Percentiles rank a stretch among this genome's conserved stretches.
These are phyloP conservation scores for Epinotia nisella DNA, from an alignment of 2,888 invertebrate species.

Conservation along the genomic window DNA sequence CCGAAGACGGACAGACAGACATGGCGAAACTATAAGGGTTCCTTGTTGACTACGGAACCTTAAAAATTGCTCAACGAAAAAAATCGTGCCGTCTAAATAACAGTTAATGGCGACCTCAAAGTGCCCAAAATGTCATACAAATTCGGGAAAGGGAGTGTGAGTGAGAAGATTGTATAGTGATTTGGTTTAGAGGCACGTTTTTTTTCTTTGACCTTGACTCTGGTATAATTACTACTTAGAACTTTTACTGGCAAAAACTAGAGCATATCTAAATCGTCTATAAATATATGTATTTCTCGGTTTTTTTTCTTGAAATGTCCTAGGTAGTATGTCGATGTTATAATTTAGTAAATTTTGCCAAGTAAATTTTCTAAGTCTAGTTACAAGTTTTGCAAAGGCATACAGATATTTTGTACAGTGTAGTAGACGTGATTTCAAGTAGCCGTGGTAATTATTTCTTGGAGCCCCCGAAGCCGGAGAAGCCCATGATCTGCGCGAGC, in stretches of 20 bases:
- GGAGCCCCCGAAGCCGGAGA: slow-evolving; percentile 95
- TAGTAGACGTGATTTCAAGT: not conserved
- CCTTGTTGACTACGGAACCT: too few species aligned
- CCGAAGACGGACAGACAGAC: too few species aligned
- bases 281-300: not conserved
- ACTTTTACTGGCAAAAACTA: not conserved
- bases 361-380: not conserved
- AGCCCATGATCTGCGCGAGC: slow-evolving; percentile 97
- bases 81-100: not conserved
- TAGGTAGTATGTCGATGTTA: not conserved
- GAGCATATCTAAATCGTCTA: not conserved
- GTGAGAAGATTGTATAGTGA: not conserved
- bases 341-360: not conserved
- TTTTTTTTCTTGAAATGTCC: too few species aligned
- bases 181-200: not conserved
- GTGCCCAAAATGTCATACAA: too few species aligned
- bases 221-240: not conserved
- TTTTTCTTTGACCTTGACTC: not conserved
- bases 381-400: not conserved
- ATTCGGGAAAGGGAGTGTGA: not conserved
- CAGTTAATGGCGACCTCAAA: too few species aligned
- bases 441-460: slow-evolving; percentile 87
- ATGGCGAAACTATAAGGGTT: too few species aligned
- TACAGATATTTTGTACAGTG: not conserved
- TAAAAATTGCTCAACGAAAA: not conserved